These are phyloP conservation scores for Phrynosoma blainvillii DNA, from an alignment of 2,113 vertebrate genomes.

Conservation along the genomic window DNA sequence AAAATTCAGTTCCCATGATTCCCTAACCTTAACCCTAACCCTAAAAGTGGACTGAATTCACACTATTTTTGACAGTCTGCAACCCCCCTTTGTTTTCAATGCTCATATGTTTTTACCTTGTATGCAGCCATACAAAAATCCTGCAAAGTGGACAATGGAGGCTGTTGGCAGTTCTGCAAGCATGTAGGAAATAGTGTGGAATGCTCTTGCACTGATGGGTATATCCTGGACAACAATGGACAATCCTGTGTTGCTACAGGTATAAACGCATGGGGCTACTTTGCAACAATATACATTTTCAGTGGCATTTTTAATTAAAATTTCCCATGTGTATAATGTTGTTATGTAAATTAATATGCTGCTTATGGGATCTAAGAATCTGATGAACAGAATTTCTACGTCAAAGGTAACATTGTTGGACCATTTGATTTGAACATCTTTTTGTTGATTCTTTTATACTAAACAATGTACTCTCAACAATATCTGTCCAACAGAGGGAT, in stretches of 20 bases:
- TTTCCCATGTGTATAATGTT: not conserved
- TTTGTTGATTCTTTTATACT: not conserved
- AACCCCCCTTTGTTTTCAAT: too few species aligned
- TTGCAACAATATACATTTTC: not conserved
- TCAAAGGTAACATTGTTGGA: not conserved
- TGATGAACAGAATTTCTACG: not conserved
- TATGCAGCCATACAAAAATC: constrained; percentile 78
- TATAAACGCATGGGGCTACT: constrained; percentile 48
- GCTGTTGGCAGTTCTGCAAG: constrained; percentile 89
- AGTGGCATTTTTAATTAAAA: not conserved
- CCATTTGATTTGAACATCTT: not conserved
- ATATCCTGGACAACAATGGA: constrained; percentile 78
- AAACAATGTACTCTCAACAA: not conserved
- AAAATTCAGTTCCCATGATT: too few species aligned
- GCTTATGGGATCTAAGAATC: not conserved
- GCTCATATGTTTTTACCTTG: constrained; percentile 26
- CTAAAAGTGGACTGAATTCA: too few species aligned
- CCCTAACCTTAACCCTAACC: too few species aligned
- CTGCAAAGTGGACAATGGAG: constrained; percentile 88
- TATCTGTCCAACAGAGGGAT: not conserved
- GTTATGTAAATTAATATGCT: not conserved
- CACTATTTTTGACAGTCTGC: too few species aligned
- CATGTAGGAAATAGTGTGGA: constrained; percentile 58
- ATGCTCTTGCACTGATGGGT: constrained; percentile 87
- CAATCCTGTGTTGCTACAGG: constrained; percentile 83